Evolutionary conservation across 2,797 vertebrate genomes (phyloP), one percentile per base, ranked within the genome.

Genomic region (Anniella stebbinsi): DNA sequence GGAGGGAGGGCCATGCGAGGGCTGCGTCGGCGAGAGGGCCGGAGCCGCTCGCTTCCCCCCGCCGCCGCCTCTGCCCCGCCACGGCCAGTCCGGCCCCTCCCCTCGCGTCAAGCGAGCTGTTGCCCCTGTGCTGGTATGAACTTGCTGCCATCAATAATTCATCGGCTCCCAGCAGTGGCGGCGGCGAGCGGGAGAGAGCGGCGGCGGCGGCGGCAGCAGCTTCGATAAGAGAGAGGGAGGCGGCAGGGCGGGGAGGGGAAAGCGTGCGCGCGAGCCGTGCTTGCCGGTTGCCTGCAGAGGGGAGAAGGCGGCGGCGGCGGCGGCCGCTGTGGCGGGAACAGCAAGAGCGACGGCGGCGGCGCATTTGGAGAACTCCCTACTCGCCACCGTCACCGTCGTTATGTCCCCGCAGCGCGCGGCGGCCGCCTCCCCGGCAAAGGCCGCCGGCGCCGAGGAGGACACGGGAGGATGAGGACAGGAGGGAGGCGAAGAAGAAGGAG

Each of bases 401-500:
- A 93, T 92, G 91, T 66, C 80, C 80, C 87, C 87, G 84, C 84
- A 28, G 83, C 87, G 88, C 93, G 95, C 97, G 95, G 97, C 97
- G 96, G 45, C 45, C 45, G 96, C 97, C 97, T 98, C 96, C 95
- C 97, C 96, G 96, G 97, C 97, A 93, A 97, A 97, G 96, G 97
- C 96, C 96, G 97, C 97, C 95, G 97, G 96, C 93, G 96, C 97
- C 97, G 97, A 95, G 95, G 97, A 97, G 95, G 97, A 97, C 96
- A 97, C 97, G 96, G 98, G 97, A 97, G 98, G 98, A 98, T 98
- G 98, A 98, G 98, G 98, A 97, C 96, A 96, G 97, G 98, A 98
- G 98, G 98, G 97, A 97, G 98, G 98, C 98, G 98, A 97, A 97
- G 97, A 97, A 98, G 97, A 98, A 97, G 98, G 97, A 95, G 97